Evolutionary conservation across 2,113 vertebrate genomes (phyloP).

Genomic region (Apodemus speciosus): DNA sequence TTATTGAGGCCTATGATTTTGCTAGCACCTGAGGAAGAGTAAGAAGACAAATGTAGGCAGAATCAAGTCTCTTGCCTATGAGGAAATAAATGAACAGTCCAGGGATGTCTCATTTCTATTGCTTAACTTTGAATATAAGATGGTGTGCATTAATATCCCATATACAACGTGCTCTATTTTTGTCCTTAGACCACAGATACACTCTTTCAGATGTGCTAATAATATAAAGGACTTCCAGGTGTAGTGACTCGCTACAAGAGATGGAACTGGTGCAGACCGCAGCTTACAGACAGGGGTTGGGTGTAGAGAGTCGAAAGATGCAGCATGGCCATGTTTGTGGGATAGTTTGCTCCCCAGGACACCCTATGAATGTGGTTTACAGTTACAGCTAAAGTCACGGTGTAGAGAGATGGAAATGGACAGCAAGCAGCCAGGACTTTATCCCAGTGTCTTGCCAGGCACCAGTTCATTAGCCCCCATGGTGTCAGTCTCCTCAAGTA

Average conservation of each 20-base stretch:
- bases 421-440: neutral
- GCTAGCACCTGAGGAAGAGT: neutral
- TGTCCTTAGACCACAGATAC: neutral
- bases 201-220: rapidly evolving
- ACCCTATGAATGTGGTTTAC: neutral
- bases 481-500: neutral
- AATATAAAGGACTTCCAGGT: neutral
- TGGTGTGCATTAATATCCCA: neutral
- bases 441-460: neutral
- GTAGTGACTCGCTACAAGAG: neutral
- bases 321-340: rapidly evolving
- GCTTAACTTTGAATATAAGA: neutral
- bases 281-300: rapidly evolving
- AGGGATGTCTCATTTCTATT: neutral
- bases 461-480: no score
- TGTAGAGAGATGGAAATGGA: neutral
- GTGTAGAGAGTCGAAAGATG: neutral
- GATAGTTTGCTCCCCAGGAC: neutral
- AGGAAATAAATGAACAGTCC: neutral
- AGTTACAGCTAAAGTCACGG: neutral
- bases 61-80: neutral
- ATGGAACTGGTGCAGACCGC: rapidly evolving
- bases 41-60: no score
- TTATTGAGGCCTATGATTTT: neutral
- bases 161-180: neutral